Base-by-base conservation (phyloP, 2,797 vertebrate species). In the Sarcoramphus papa region DNA sequence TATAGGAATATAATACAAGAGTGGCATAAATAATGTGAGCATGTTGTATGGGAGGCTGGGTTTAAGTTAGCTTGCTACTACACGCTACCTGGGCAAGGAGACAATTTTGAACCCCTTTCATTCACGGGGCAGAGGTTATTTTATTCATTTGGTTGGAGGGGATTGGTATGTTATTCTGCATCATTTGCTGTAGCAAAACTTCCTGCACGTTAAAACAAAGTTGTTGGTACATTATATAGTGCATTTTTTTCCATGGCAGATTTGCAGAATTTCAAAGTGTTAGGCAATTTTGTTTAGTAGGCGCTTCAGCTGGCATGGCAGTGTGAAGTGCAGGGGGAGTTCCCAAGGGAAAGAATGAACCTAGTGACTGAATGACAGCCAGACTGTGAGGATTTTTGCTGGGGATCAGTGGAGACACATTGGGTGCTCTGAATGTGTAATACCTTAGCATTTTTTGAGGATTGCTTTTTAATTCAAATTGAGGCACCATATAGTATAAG, bases 301-400 rank as follows among this genome's bases (percentile, higher is more conserved):
- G 76, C 82, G 31, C 76, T 96, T 90, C 48, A 88, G 88, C 88
- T 87, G 86, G 59, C 70, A 84, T 35, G 72, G 77, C 57, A 69
- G 47, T 67, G 84, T 50, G 92, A 92, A 96, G 91, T 88, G 73
- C 72, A 92, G 62, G 57, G 86, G 94, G 92, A 93, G 90, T 93
- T 93, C 91, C 85, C 91, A 94, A 69, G 92, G 85, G 92, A 95
- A 92, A 94, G 92, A 95, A 96, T 88, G 91, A 96, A n/a, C 45
- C 91, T 56, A 51, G 11, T 62, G 75, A 63, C 3, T 94, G 96
- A 97, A 78, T 94, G 96, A 90, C 90, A 95, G 90, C 80, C 87
- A 97, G 75, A 59, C 67, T 86, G 72, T 77, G 84, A 80, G 82
- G 37, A 15, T 54, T 85, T 94, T 88, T 80, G 7, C 82, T 10